Percentiles rank a stretch among this genome's conserved stretches.
phyloP scores from a whole-genome alignment of 2,797 vertebrate genomes.

The Megalops cyprinoides region DNA sequence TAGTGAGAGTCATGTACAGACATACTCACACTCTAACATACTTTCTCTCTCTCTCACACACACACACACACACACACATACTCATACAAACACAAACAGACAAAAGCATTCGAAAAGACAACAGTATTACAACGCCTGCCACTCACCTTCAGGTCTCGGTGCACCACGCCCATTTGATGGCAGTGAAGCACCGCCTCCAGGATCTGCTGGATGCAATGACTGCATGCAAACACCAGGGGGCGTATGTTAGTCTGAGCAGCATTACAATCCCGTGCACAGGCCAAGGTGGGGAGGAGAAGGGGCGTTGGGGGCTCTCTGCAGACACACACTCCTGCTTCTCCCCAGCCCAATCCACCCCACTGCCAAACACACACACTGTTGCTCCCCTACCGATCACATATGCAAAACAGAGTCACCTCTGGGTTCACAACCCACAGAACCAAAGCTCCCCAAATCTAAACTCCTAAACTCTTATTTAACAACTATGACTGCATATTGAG shows the following conservation, averaged over 20 bases:
- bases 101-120: slow-evolving; percentile 15
- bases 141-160: slow-evolving; percentile 79
- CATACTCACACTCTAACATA: background rate
- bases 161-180: slow-evolving; percentile 96
- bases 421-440: background rate
- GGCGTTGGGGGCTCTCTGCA: background rate
- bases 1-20: too few species aligned
- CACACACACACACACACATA: background rate
- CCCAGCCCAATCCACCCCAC: slow-evolving; percentile 17
- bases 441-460: background rate
- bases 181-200: slow-evolving; percentile 96
- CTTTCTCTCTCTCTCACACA: background rate
- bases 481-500: background rate
- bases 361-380: slow-evolving; percentile 15
- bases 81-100: slow-evolving; percentile 22
- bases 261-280: slow-evolving; percentile 34
- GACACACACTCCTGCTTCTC: slow-evolving; percentile 18
- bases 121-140: slow-evolving; percentile 18
- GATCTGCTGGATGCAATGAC: slow-evolving; percentile 99
- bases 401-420: background rate
- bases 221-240: slow-evolving; percentile 82
- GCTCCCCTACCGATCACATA: slow-evolving; percentile 20
- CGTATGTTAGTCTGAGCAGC: slow-evolving; percentile 36
- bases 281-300: slow-evolving; percentile 7
- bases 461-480: background rate